phyloP scores from a whole-genome alignment of 2,113 vertebrate genomes.

The Psilopsiagon aurifrons region DNA sequence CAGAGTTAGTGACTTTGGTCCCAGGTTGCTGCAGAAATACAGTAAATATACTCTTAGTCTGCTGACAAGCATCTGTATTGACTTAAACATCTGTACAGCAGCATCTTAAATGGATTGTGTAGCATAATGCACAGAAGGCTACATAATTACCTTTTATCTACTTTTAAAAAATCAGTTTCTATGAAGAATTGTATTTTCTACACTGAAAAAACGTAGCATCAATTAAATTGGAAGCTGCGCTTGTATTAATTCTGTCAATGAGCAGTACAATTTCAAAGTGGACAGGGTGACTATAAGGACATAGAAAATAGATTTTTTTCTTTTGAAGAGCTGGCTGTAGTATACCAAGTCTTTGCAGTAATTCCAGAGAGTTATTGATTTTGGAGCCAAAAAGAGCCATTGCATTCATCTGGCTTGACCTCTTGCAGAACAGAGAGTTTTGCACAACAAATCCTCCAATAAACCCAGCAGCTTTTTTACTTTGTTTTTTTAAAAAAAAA shows the following conservation, averaged over 20 bases:
- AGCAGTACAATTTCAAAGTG: constrained; percentile 26
- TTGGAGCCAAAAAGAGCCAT: constrained; percentile 19
- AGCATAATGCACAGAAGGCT: constrained; percentile 19
- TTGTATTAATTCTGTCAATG: constrained; percentile 35
- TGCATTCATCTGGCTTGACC: constrained; percentile 38
- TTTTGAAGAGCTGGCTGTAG: constrained; percentile 15
- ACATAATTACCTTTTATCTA: constrained; percentile 52
- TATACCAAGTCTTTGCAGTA: constrained; percentile 4
- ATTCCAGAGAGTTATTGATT: constrained; percentile 49
- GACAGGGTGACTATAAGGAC: constrained; percentile 44
- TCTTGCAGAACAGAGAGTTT: background rate
- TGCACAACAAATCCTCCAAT: background rate
- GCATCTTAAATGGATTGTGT: background rate
- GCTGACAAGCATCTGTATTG: constrained; percentile 25
- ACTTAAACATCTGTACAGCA: constrained; percentile 31
- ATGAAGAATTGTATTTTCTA: background rate
- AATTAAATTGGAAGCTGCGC: background rate
- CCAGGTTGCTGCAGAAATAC: background rate
- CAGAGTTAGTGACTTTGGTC: constrained; percentile 34
- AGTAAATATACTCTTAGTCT: constrained; percentile 4
- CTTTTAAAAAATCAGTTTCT: constrained; percentile 45
- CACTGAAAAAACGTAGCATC: background rate
- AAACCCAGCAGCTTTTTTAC: background rate
- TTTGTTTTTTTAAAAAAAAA: background rate
- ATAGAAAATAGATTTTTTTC: constrained; percentile 38